phyloP scores from a whole-genome alignment of 2,797 vertebrate species.

The Anguilla pacifica region DNA sequence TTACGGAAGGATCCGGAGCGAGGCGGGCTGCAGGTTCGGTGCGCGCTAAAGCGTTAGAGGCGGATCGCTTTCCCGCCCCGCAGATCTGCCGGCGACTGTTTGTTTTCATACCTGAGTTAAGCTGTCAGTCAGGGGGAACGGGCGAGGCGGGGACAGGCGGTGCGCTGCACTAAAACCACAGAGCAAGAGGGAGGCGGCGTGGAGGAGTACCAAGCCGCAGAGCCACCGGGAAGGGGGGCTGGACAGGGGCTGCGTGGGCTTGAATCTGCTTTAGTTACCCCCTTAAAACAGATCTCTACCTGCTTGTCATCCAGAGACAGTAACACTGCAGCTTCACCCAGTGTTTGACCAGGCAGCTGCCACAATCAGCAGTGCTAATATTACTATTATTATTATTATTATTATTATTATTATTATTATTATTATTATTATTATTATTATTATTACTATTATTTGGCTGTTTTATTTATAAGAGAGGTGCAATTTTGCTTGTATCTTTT shows the following conservation, averaged over 20 bases:
- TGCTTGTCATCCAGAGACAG: not conserved
- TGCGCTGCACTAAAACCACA: slow-evolving; percentile 84
- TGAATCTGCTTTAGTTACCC: slow-evolving; percentile 50
- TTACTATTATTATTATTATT: not conserved
- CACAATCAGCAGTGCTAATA: not conserved
- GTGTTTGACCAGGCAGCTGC: not conserved
- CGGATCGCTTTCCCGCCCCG: slow-evolving; percentile 71
- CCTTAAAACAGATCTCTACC: slow-evolving; percentile 36
- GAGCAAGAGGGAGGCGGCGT: slow-evolving; percentile 77
- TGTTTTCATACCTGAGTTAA: slow-evolving; percentile 86
- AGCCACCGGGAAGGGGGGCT: not conserved
- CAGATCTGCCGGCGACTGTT: slow-evolving; percentile 79
- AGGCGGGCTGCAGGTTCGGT: not conserved
- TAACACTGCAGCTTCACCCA: not conserved
- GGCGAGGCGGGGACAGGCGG: slow-evolving; percentile 76
- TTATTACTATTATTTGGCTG: not conserved
- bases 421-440: too few relatives aligned
- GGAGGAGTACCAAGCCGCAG: slow-evolving; percentile 88
- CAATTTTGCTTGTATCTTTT: not conserved
- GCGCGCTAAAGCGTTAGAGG: slow-evolving; percentile 55
- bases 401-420: too few relatives aligned
- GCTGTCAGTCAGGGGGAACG: slow-evolving; percentile 85
- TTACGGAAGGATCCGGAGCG: not conserved
- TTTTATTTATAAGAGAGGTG: not conserved
- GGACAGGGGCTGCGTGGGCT: slow-evolving; percentile 34